Evolutionary conservation across 2,888 invertebrate genomes (phyloP), one percentile per base, ranked within the genome.

Genomic region (Eristalis tenax): DNA sequence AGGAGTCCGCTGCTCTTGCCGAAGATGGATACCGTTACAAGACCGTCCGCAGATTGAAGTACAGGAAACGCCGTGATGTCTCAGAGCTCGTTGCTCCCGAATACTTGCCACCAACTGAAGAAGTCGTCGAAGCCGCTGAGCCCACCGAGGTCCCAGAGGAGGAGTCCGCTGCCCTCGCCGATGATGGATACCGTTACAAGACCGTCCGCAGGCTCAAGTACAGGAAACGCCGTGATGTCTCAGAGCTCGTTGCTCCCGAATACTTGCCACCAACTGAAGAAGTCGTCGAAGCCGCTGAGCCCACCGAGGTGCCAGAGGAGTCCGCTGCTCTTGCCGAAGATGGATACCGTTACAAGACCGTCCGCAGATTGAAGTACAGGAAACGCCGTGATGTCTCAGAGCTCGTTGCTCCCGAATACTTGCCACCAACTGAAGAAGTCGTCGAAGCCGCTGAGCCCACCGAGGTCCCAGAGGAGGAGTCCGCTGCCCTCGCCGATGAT

Each of bases 391-490:
- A 75, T 13, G 76, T 76, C 2, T 76, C 76, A 6, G 76, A 76
- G 35, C 26, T 68, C 23, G 28, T 78, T 56, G 65, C 63, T 13
- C 70, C 77, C 4, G 89, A 91, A 5, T 91, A 91, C 59, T 50
- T 61, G 15, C 69, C 70, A 23, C 63, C 50, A 56, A n/a, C 35
- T 4, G 78, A 78, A 18, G 78, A 78, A 35, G 35, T 35, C 28
- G 59, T 38, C 13, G 74, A 74, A 40, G 59, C 26, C 28, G 68
- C 61, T 28, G 80, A 85, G 18, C 23, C 43, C 1, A 68, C 57
- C 40, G 73, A 59, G 28, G 28, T 28, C 28, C 28, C 28, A 28
- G 32, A 32, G 32, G 32, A 32, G 32, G 32, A 43, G n/a, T 43
- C 75, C 22, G 75, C 59, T 15, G 59, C 59, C 2, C 75, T 76